Percentiles rank a stretch among this genome's conserved stretches.
phyloP scores from a whole-genome alignment of 2,888 invertebrate species.

The Tipula confusa region DNA sequence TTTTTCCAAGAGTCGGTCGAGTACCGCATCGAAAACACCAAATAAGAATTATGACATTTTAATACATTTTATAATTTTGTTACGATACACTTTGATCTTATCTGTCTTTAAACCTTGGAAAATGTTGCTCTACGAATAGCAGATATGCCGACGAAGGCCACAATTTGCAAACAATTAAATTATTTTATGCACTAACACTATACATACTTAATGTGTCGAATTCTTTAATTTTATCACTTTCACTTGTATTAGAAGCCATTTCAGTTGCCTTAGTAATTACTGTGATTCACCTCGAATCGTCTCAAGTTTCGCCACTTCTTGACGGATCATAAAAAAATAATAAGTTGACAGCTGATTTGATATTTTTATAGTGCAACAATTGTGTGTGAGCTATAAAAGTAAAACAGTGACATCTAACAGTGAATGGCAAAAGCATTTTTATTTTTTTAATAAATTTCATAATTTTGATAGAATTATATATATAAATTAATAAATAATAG shows the following conservation, averaged over 20 bases:
- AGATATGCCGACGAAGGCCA: too few species aligned
- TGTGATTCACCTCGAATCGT: not conserved
- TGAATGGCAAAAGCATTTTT: not conserved
- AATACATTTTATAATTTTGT: too few species aligned
- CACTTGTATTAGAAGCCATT: not conserved
- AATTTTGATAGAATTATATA: not conserved
- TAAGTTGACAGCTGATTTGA: not conserved
- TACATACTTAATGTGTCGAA: conserved; percentile 42
- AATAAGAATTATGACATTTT: too few species aligned
- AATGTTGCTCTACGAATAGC: too few species aligned
- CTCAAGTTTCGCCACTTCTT: conserved; percentile 51
- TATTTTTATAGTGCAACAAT: not conserved
- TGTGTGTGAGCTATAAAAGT: not conserved
- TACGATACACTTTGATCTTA: too few species aligned
- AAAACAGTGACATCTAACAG: not conserved
- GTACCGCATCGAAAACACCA: too few species aligned
- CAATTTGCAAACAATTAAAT: too few species aligned
- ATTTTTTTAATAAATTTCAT: not conserved
- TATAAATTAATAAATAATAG: not conserved
- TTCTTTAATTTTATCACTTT: conserved; percentile 39
- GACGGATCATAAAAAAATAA: conserved; percentile 42
- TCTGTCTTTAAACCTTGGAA: too few species aligned
- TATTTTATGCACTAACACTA: too few species aligned
- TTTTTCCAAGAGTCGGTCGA: too few species aligned
- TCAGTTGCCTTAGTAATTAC: not conserved